A percentile compares a stretch with the other conserved stretches of the same genome.
Evolutionary conservation across 2,797 vertebrate genomes (phyloP).

Genomic region (Myripristis murdjan): DNA sequence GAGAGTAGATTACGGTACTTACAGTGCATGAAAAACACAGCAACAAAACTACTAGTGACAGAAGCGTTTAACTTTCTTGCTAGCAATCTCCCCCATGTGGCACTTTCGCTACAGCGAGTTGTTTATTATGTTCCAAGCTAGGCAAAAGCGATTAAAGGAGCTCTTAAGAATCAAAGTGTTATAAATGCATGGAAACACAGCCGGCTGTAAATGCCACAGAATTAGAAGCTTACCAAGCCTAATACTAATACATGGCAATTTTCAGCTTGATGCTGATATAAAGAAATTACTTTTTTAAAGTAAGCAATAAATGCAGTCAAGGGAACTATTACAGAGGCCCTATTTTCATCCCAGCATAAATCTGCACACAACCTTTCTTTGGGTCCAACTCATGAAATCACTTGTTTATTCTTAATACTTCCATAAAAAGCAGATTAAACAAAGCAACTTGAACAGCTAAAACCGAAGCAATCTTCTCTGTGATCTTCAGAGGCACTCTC

Average conservation of each 20-base stretch:
- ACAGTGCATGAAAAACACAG: slow-evolving; percentile 95
- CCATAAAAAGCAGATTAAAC: slow-evolving; percentile 76
- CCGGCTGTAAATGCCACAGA: slow-evolving; percentile 98
- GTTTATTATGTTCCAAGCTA: slow-evolving; percentile 99
- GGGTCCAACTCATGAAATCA: slow-evolving; percentile 77
- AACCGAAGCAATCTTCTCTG: slow-evolving; percentile 49
- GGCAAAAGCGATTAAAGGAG: slow-evolving; percentile 98
- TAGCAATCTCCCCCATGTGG: slow-evolving; percentile 97
- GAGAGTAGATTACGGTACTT: slow-evolving; percentile 92
- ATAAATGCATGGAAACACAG: slow-evolving; percentile 99
- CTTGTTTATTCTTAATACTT: slow-evolving; percentile 82
- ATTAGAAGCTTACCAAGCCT: slow-evolving; percentile 93
- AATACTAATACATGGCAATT: slow-evolving; percentile 89
- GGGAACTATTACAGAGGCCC: slow-evolving; percentile 82
- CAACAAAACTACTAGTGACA: slow-evolving; percentile 94
- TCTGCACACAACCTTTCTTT: slow-evolving; percentile 76
- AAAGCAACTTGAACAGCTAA: slow-evolving; percentile 71
- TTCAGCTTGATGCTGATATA: slow-evolving; percentile 89
- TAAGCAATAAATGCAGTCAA: slow-evolving; percentile 87
- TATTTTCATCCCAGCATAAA: slow-evolving; percentile 81
- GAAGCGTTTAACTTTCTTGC: slow-evolving; percentile 96
- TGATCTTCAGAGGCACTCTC: slow-evolving; percentile 56
- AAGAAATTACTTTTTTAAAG: slow-evolving; percentile 87
- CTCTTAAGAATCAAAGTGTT: slow-evolving; percentile 99
- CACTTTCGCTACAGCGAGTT: slow-evolving; percentile 95